A percentile compares a stretch with the other conserved stretches of the same genome.
Conservation (phyloP, 2,113 vertebrate species). For the Labeo catla region DNA sequence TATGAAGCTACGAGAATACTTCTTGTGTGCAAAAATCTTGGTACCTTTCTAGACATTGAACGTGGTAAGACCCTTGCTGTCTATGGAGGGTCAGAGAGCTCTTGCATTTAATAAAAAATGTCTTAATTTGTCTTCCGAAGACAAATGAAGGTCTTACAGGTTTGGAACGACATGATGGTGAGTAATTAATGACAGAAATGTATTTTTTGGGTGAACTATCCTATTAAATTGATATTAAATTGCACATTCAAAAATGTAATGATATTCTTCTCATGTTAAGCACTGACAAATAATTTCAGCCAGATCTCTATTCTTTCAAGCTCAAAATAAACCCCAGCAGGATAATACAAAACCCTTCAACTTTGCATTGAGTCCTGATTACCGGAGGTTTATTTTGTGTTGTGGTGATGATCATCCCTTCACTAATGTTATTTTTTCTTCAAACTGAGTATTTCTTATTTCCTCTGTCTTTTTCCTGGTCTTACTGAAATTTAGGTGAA, state of each 20-base stretch:
- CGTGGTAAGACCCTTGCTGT: too few relatives aligned
- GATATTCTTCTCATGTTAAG: background rate
- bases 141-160: too few relatives aligned
- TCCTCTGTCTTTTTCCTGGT: background rate
- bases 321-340: background rate
- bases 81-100: too few relatives aligned
- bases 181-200: too few relatives aligned
- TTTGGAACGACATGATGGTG: too few relatives aligned
- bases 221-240: background rate
- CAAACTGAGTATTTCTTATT: background rate
- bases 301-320: background rate
- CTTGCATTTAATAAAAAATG: too few relatives aligned
- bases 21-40: too few relatives aligned
- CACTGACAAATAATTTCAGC: background rate
- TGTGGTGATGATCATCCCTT: background rate
- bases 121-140: too few relatives aligned
- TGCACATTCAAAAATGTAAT: background rate
- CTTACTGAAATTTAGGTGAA: background rate
- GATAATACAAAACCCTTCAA: background rate
- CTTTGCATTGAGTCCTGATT: background rate
- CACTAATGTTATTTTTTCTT: background rate
- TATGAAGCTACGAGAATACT: too few relatives aligned
- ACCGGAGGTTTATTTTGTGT: background rate
- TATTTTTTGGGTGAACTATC: too few relatives aligned
- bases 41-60: too few relatives aligned